Base-by-base conservation (phyloP, 2,888 invertebrate species). In the Subacronicta megacephala region DNA sequence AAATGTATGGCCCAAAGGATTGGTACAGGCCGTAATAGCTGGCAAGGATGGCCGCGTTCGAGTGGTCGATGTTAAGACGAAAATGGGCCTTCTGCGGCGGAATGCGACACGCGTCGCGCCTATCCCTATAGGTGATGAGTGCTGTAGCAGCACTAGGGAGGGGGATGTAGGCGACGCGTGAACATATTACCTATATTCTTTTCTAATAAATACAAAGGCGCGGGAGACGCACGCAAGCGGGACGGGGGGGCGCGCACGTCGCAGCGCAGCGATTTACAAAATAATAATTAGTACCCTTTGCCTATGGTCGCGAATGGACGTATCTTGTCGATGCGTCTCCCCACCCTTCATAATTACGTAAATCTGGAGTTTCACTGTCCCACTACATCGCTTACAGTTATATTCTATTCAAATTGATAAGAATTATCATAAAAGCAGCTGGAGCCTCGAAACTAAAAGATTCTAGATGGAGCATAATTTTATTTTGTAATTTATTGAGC, bases 21-120 rank as follows among this genome's bases (percentile, higher is more conserved):
- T 47, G 3, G 7, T 47, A 1, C 16, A 37, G 0, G 2, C n/a
- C 1, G 47, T 46, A 4, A 10, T 12, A 2, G 17, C 37, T 2
- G 37, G 38, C 9, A 18, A 29, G 1, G 49, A 49, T 7, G 49
- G 49, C 6, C 40, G 49, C 10, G 10, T 49, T 41, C 7, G 33
- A 49, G 49, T 6, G 10, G 41, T 41, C 7, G 33, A 49, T 6
- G 15, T 49, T 1, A 49, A 33, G 10, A 49, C 49, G 0, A 40
- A 41, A 7, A 31, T 20, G 3, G 49, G 49, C 0, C 5, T 35
- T 0, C 7, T 23, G n/a, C 18, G 20, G 26, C 49, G 49, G 10
- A 17, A 40, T 9, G 49, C 49, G 5, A 10, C 49, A n/a, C 40
- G 40, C 16, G 15, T 49, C 15, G 49, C 41, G 12, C 29, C 7